Evolutionary conservation across 1,140 invertebrate genomes (phyloP), one percentile per base, ranked within the genome.

Genomic region (Saccostrea echinata): DNA sequence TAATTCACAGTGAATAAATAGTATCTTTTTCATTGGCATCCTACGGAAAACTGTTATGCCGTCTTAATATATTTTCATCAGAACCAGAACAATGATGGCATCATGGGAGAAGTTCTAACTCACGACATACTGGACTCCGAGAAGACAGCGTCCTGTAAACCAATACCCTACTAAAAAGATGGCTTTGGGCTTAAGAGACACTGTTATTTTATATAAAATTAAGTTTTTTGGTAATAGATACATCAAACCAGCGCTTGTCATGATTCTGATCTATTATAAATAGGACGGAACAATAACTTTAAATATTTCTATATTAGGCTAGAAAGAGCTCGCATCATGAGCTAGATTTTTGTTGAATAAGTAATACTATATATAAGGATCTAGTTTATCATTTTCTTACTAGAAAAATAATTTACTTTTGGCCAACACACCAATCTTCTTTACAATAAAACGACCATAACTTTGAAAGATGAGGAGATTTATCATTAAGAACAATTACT

Each of bases 21-120:
- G 81, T 51, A 83, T 83, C 81, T 51, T 83, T 83, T 83, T 83
- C 81, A 51, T 8, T 53, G 81, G 43, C 43, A 83, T 83, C 30
- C n/a, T 51, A 52, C 35, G 35, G 81, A 83, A 83, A 53, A 83
- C 51, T 83, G 81, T 83, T 51, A 24, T 83, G 81, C 21, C 35
- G 51, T 52, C 35, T 53, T 83, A 83, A 83, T 83, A 83, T 24
- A 35, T 83, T 83, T 83, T 83, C 35, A 33, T 83, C 51, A n/a
- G 35, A 52, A n/a, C n/a, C 21, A 18, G 81, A 83, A 52, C 35
- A 83, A 83, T 83, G 43, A 35, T 51, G 3, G 30, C 68, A 76
- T 76, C 68, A 24, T 76, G 68, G 27, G 68, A 33, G 68, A 76
- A 33, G 27, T 76, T 30, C 27, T 18, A 33, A 27, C 68, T 76